Evolutionary conservation across 2,888 invertebrate species (phyloP).

Genomic region (Noctua janthe): DNA sequence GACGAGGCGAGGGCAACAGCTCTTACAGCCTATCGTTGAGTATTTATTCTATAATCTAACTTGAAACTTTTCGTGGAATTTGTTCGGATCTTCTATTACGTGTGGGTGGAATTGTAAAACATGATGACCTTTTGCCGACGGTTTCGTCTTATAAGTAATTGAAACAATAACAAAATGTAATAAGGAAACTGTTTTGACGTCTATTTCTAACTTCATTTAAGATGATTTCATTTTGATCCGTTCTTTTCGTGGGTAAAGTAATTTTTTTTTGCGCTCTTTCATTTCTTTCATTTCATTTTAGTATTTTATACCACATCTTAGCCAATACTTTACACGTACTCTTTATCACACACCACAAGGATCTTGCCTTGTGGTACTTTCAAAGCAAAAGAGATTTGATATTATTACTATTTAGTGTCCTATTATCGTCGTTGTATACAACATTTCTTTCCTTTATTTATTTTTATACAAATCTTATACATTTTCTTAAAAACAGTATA

Average conservation of each 20-base stretch:
- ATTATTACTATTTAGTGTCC: too few species aligned
- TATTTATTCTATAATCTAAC: constrained; percentile 57
- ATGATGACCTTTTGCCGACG: constrained; percentile 12
- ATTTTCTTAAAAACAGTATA: too few species aligned
- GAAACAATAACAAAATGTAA: constrained; percentile 22
- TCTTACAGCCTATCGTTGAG: constrained; percentile 36
- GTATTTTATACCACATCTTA: neutral
- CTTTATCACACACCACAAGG: too few species aligned
- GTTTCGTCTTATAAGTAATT: constrained; percentile 4
- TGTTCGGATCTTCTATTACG: constrained; percentile 4
- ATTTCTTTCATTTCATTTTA: neutral
- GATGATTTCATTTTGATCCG: neutral
- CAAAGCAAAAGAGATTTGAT: too few species aligned
- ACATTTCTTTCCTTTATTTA: too few species aligned
- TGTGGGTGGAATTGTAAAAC: constrained; percentile 6
- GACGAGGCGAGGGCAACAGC: constrained; percentile 19
- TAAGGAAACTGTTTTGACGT: neutral
- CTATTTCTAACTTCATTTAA: neutral
- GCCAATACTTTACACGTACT: too few species aligned
- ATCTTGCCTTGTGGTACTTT: too few species aligned
- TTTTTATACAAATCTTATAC: too few species aligned
- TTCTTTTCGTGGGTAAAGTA: neutral
- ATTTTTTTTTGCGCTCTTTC: neutral
- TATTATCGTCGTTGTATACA: too few species aligned
- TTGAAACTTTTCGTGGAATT: constrained; percentile 32